phyloP scores from a whole-genome alignment of 2,888 invertebrate genomes.

The Microplitis deprimator region DNA sequence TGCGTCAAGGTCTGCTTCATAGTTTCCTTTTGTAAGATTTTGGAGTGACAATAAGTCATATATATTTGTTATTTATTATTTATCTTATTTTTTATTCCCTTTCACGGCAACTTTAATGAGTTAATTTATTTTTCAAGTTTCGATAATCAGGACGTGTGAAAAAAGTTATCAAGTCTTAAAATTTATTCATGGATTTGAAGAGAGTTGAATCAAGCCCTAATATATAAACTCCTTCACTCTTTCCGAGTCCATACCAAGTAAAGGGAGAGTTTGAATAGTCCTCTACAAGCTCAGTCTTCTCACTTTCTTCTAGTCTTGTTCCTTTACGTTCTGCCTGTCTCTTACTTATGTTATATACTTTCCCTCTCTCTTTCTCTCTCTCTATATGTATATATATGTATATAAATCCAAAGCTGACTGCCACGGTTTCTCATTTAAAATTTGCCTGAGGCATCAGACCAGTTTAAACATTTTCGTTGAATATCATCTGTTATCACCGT shows the following conservation, averaged over 20 bases:
- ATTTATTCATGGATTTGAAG: constrained; percentile 34
- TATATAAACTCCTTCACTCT: neutral
- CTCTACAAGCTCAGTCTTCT: constrained; percentile 16
- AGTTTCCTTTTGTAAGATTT: no score
- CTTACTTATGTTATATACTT: constrained; percentile 1
- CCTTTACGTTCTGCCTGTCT: constrained; percentile 1
- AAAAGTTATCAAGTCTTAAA: constrained; percentile 15
- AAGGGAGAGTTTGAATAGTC: constrained; percentile 31
- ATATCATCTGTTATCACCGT: constrained; percentile 51
- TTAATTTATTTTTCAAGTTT: constrained; percentile 17
- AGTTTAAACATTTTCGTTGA: constrained; percentile 63
- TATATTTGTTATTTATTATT: constrained; percentile 31
- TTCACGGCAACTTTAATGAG: neutral
- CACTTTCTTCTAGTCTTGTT: neutral
- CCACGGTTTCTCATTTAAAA: constrained; percentile 42
- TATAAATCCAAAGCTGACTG: constrained; percentile 22
- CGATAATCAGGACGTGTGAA: neutral
- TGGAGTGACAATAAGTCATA: no score
- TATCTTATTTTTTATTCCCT: constrained; percentile 7
- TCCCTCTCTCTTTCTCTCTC: constrained; percentile 13
- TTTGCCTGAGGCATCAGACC: constrained; percentile 60
- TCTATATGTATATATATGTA: constrained; percentile 13
- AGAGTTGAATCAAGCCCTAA: constrained; percentile 22
- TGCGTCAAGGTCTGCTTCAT: no score
- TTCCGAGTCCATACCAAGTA: constrained; percentile 12